A percentile compares a stretch with the other conserved stretches of the same genome.
phyloP scores from a whole-genome alignment of 2,113 vertebrate genomes.

The Pygoscelis antarcticus region DNA sequence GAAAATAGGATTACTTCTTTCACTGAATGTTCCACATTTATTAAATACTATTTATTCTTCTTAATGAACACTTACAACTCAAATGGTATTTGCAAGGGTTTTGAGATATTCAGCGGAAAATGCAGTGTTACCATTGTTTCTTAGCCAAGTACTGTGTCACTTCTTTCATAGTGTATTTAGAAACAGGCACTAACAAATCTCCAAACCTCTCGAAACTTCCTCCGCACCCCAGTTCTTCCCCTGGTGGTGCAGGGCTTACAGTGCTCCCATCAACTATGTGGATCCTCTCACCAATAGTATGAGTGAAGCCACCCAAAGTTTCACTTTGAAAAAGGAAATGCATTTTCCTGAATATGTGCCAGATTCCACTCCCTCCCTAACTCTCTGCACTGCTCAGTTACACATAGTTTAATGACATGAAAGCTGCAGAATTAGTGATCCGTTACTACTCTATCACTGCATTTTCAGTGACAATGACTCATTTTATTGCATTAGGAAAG shows the following conservation, averaged over 20 bases:
- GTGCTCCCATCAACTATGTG: background rate
- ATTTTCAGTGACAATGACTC: background rate
- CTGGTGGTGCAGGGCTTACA: background rate
- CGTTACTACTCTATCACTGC: background rate
- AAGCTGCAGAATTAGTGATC: constrained; percentile 7
- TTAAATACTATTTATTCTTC: background rate
- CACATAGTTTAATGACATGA: background rate
- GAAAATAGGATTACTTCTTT: background rate
- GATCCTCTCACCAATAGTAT: background rate
- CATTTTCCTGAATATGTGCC: constrained; percentile 30
- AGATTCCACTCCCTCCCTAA: constrained; percentile 36
- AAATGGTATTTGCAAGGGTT: background rate
- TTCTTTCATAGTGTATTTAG: background rate
- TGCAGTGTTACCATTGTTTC: background rate
- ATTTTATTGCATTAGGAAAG: background rate
- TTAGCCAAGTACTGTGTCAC: background rate
- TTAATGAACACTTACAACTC: background rate
- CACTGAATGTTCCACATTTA: background rate
- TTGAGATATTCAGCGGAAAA: background rate
- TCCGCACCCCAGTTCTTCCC: constrained; percentile 18
- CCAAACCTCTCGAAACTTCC: background rate
- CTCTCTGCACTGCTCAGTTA: background rate
- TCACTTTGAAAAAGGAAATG: constrained; percentile 61
- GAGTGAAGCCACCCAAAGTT: constrained; percentile 21
- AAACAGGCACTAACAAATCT: constrained; percentile 7